These are phyloP conservation scores for Chondrosia reniformis DNA, from an alignment of 37 sponge, comb jelly and placozoan genomes.

Conservation along the genomic window DNA sequence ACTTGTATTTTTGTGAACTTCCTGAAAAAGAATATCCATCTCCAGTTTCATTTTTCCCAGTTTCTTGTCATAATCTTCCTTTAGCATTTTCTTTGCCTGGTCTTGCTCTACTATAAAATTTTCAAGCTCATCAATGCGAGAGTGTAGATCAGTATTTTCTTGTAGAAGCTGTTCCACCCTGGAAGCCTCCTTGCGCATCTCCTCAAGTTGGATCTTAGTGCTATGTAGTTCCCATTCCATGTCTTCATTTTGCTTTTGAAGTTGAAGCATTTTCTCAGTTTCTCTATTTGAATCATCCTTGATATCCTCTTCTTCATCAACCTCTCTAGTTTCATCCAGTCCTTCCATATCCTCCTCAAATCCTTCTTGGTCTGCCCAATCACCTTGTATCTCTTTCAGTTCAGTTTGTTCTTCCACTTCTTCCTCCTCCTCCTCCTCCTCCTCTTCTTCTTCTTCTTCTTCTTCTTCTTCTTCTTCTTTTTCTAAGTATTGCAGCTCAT, in stretches of 20 bases:
- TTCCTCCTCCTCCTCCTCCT: not conserved
- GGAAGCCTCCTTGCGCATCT: no score
- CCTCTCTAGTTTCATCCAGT: not conserved
- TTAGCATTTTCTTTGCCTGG: conserved; percentile 1
- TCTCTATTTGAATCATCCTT: not conserved
- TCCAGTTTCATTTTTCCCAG: not conserved
- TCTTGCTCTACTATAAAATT: conserved; percentile 13
- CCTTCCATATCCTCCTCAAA: not conserved
- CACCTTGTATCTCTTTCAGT: not conserved
- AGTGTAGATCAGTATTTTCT: no score
- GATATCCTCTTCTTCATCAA: not conserved
- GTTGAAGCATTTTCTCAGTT: not conserved
- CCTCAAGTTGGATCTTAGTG: no score
- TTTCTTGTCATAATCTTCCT: conserved; percentile 1
- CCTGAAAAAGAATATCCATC: no score
- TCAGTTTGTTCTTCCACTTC: not conserved
- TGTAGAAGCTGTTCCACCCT: no score
- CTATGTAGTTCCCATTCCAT: not conserved
- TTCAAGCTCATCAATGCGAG: conserved; percentile 17
- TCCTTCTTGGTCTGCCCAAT: not conserved
- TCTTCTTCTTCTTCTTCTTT: not conserved
- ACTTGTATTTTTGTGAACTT: no score
- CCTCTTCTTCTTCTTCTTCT: not conserved
- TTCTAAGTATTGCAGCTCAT: not conserved
- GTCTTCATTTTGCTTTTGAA: not conserved